These are phyloP conservation scores for Anomalospiza imberbis DNA, from an alignment of 2,797 vertebrate genomes.

Conservation along the genomic window DNA sequence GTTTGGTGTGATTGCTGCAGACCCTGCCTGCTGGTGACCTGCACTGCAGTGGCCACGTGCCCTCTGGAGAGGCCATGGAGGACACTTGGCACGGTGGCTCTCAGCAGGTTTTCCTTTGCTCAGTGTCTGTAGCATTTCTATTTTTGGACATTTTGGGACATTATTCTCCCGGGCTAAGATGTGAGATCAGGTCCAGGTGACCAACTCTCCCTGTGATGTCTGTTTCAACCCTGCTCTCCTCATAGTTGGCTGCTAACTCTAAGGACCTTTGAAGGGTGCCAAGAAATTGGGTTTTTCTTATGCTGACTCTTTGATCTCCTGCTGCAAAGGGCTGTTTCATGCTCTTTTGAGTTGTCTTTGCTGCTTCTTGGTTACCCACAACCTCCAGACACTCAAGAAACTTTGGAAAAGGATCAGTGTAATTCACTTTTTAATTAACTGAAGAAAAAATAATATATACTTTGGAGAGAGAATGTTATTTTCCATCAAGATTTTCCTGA, in stretches of 20 bases:
- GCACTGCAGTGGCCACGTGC: accelerated
- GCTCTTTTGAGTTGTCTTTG: not conserved
- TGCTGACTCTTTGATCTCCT: not conserved
- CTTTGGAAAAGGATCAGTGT: not conserved
- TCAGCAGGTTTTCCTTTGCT: not conserved
- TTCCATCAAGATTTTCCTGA: not conserved
- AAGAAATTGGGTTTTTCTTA: not conserved
- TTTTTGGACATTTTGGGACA: not conserved
- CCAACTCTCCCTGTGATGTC: not conserved
- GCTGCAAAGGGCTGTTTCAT: not conserved
- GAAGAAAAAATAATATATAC: not conserved
- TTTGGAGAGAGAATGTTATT: not conserved
- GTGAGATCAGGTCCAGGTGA: not conserved
- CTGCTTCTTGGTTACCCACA: not conserved
- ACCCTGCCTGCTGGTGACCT: not conserved
- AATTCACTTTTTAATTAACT: not conserved
- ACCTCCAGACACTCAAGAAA: not conserved
- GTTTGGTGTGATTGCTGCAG: not conserved
- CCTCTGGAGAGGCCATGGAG: not conserved
- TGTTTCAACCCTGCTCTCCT: not conserved
- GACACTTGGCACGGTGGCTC: not conserved
- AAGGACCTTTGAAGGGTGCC: not conserved
- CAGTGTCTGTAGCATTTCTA: not conserved
- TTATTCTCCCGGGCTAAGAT: not conserved
- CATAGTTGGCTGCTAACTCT: not conserved